These are phyloP conservation scores for Drosophila albomicans DNA, from an alignment of 1,140 invertebrate genomes.

Conservation along the genomic window DNA sequence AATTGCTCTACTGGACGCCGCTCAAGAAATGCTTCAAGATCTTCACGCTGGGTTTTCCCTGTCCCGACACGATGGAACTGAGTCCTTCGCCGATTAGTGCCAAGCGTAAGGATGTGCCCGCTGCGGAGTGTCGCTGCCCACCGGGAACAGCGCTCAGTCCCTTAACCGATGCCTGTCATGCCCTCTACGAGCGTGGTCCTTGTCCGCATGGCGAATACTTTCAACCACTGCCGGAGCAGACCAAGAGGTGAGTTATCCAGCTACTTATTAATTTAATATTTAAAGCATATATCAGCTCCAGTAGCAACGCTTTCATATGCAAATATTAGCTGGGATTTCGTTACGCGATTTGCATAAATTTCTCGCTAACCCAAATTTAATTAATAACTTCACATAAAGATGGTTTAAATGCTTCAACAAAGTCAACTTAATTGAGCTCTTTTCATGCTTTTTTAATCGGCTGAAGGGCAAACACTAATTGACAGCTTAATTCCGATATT, in stretches of 20 bases:
- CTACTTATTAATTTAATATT: not conserved
- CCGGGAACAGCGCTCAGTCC: constrained; percentile 89
- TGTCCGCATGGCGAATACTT: constrained; percentile 88
- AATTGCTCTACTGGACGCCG: constrained; percentile 92
- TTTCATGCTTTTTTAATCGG: no score
- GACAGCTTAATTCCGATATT: no score
- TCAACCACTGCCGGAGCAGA: constrained; percentile 60
- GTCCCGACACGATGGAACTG: constrained; percentile 93
- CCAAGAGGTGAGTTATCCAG: constrained; percentile 41
- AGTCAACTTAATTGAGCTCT: no score
- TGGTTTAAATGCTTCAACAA: no score
- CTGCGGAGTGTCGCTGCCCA: constrained; percentile 91
- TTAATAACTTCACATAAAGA: no score
- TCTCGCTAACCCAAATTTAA: no score
- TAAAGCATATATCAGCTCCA: no score
- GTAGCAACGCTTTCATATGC: no score
- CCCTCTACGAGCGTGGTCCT: constrained; percentile 89
- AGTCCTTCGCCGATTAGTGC: constrained; percentile 86
- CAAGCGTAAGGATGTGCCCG: constrained; percentile 74
- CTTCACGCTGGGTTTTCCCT: constrained; percentile 91
- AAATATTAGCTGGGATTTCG: no score
- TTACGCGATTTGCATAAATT: no score
- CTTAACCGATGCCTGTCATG: constrained; percentile 87
- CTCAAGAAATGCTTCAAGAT: constrained; percentile 94
- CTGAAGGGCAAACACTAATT: no score